A percentile compares a stretch with the other conserved stretches of the same genome.
Evolutionary conservation across 1,140 invertebrate species (phyloP).

Genomic region (Leucophenga varia): DNA sequence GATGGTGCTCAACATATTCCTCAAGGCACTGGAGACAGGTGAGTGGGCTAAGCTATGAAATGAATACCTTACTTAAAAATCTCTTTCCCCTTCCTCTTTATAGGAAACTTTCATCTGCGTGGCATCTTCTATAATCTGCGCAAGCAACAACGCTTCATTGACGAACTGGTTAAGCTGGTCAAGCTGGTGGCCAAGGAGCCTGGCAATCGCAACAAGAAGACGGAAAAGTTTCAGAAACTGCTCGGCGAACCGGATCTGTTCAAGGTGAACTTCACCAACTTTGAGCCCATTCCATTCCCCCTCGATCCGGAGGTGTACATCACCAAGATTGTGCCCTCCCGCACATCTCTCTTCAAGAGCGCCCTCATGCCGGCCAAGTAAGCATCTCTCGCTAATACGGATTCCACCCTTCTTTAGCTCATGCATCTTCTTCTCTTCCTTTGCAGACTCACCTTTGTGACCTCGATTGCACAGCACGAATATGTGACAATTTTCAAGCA

Average conservation of each 20-base stretch:
- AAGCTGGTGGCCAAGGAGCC: slow-evolving; percentile 89
- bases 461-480: slow-evolving; percentile 73
- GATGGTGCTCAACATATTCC: slow-evolving; percentile 86
- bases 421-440: too few species aligned
- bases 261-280: slow-evolving; percentile 87
- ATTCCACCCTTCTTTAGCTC: background rate
- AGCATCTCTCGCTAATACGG: background rate
- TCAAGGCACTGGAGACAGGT: slow-evolving; percentile 64
- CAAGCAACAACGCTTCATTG: slow-evolving; percentile 87
- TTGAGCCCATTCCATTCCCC: slow-evolving; percentile 91
- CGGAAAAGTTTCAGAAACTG: slow-evolving; percentile 81
- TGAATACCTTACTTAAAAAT: slow-evolving; percentile 28
- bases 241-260: slow-evolving; percentile 78
- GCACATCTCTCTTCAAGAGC: slow-evolving; percentile 93
- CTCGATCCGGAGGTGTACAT: slow-evolving; percentile 90
- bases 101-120: slow-evolving; percentile 58
- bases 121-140: slow-evolving; percentile 71
- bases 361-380: slow-evolving; percentile 93
- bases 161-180: slow-evolving; percentile 86
- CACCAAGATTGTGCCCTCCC: slow-evolving; percentile 85
- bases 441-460: slow-evolving; percentile 74
- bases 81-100: slow-evolving; percentile 19
- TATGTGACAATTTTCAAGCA: slow-evolving; percentile 98
- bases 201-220: slow-evolving; percentile 89
- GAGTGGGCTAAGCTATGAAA: background rate